Base-by-base conservation (phyloP, 53 echinoderm and acorn worm species). In the Apostichopus leukothele region DNA sequence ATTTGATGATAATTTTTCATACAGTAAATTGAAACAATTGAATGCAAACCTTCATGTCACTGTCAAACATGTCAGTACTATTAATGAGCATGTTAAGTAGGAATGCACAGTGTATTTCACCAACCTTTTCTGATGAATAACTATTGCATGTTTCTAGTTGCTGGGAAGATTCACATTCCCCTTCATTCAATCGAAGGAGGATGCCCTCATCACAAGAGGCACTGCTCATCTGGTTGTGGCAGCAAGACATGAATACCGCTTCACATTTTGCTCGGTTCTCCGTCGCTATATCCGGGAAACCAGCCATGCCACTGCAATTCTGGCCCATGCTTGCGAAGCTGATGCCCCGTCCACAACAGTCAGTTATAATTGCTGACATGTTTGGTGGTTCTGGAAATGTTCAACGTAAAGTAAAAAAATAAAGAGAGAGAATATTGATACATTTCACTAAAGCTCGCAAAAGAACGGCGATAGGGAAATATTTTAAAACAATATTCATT, bases 341-440 rank as follows among this genome's bases (percentile, higher is more conserved):
- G 5, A 60, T n/a, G 10, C 96, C 96, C n/a, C 91, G 79, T 51
- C 87, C 87, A 84, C 96, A 96, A 86, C 96, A 96, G 74, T 89
- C 90, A 51, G 73, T 27, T 63, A 94, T 93, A 50, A 93, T 78
- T 8, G 66, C 85, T 27, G 85, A 63, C 85, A 85, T 85, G 18
- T 71, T 71, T 18, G 16, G 13, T 18, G 18, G 71, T 71, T 14
- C 71, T 71, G 18, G 6, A 57, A 57, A 57, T 57, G 10, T 57
- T 57, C 39, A 1, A 39, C 3, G 39, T 39, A 39, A 39, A 39
- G 39, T 39, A 39, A 39, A 39, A 39, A 39, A 39, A 39, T 0
- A 39, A 39, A 39, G 3, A 39, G 10, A 7, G 57, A 57, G 10
- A 10, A 57, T 9, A 57, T 8, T 57, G 10, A 57, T 57, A 57